These are phyloP conservation scores for Scatophagus argus DNA, from an alignment of 2,113 vertebrate genomes.

Conservation along the genomic window DNA sequence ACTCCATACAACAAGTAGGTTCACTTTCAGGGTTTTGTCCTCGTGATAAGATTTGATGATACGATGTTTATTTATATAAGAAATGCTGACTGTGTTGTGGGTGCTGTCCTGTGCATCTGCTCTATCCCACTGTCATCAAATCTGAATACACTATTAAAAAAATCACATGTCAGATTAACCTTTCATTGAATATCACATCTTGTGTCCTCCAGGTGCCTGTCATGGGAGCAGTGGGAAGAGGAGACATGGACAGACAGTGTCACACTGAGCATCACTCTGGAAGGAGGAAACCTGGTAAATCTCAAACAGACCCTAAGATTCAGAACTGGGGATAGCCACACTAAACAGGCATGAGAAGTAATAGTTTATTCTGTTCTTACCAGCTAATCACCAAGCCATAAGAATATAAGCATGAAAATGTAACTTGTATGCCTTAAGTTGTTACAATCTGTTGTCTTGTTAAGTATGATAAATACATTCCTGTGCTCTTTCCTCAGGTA, in stretches of 20 bases:
- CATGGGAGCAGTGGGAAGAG: conserved; percentile 84
- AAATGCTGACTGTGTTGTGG: not conserved
- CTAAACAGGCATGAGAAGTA: too few relatives aligned
- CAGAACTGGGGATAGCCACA: not conserved
- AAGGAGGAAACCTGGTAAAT: conserved; percentile 70
- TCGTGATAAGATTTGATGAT: not conserved
- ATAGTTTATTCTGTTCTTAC: too few relatives aligned
- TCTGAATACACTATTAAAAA: too few relatives aligned
- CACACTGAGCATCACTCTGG: conserved; percentile 72
- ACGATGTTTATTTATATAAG: not conserved
- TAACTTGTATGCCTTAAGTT: too few relatives aligned
- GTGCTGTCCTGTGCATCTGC: not conserved
- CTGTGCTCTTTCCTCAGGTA: conserved; percentile 53
- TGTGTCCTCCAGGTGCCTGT: conserved; percentile 75
- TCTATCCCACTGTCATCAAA: not conserved
- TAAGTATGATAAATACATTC: too few relatives aligned
- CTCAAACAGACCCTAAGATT: not conserved
- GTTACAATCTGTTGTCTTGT: not conserved
- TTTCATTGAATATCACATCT: not conserved
- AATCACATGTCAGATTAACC: not conserved
- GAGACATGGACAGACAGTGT: conserved; percentile 74
- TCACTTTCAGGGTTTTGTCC: not conserved
- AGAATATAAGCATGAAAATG: not conserved
- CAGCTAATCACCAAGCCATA: not conserved
- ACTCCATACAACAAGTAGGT: conserved; percentile 82